These are phyloP conservation scores for Acrocyrtus sp. DNA, from an alignment of 2,888 invertebrate species.

Conservation along the genomic window DNA sequence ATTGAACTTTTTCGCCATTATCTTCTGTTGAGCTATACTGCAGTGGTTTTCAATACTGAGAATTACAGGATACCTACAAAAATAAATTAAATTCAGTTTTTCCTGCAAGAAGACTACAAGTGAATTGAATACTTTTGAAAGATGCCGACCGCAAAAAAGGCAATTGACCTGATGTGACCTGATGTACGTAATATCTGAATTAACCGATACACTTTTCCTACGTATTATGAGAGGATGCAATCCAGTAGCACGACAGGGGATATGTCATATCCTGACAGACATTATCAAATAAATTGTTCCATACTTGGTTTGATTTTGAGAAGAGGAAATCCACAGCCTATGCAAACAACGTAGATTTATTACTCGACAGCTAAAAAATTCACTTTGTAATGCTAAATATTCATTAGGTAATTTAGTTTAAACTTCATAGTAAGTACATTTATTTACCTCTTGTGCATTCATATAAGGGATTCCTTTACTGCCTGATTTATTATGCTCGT, in stretches of 20 bases:
- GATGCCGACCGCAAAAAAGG: no score
- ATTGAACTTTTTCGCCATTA: slow-evolving; percentile 84
- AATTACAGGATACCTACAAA: slow-evolving; percentile 79
- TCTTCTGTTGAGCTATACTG: slow-evolving; percentile 85
- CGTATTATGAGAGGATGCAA: slow-evolving; percentile 97
- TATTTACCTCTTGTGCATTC: slow-evolving; percentile 48
- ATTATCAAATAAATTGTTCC: slow-evolving; percentile 36
- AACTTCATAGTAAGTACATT: no score
- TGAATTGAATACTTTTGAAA: background rate
- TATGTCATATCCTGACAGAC: slow-evolving; percentile 50
- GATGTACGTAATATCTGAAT: background rate
- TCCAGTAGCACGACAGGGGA: slow-evolving; percentile 60
- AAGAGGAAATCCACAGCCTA: slow-evolving; percentile 53
- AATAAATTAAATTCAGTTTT: no score
- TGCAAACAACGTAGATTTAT: background rate
- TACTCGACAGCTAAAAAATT: background rate
- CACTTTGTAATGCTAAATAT: no score
- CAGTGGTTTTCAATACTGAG: slow-evolving; percentile 94
- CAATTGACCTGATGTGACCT: no score
- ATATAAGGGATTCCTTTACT: slow-evolving; percentile 40
- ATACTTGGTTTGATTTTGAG: slow-evolving; percentile 52
- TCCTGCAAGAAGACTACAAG: background rate
- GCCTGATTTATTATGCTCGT: slow-evolving; percentile 44
- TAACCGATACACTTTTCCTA: slow-evolving; percentile 65
- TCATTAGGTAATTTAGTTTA: no score